Evolutionary conservation across 64 coral and sea anemone genomes (phyloP), one percentile per base, ranked within the genome.

Genomic region (Montipora cactus): DNA sequence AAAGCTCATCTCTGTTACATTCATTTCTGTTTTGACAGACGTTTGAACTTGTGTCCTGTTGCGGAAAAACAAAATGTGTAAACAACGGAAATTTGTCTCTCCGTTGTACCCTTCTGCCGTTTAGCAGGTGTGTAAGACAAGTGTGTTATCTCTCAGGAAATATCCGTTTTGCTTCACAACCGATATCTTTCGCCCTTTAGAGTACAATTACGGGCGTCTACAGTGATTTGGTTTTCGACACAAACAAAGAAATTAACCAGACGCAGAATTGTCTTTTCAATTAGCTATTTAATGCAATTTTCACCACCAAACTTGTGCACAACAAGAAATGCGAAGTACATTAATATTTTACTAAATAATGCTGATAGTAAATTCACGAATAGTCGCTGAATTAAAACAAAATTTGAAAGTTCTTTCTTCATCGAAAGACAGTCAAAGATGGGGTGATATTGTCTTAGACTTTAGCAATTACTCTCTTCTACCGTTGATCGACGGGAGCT

Each of bases 311-410:
- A 75, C 9, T 49, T 90, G 49, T 13, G 79, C 75, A 84, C 47
- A 79, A 84, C 83, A 95, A 85, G 71, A 69, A 81, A 77, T 76
- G 80, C 79, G 55, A 86, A 68, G 58, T n/a, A 15, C 84, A 90
- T 94, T 85, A 90, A 94, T 94, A 90, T 94, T 94, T 94, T 75
- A 94, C 79, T 90, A 95, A 78, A 72, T 76, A 37, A 52, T 55
- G 93, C 90, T 90, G 93, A 90, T 68, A 85, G 71, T 66, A 75
- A 90, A 95, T 95, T 95, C 72, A 90, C 93, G 46, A 76, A 70
- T 57, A 90, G 12, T 19, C 49, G 81, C 22, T 21, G 80, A 74
- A 89, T 95, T 95, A 95, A 95, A 90, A 90, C 88, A 78, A 79
- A 49, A 95, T 90, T 64, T 90, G 78, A 47, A 64, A 64, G 61